Evolutionary conservation across 1,140 invertebrate genomes (phyloP).

Genomic region (Ctenoplectra terminalis): DNA sequence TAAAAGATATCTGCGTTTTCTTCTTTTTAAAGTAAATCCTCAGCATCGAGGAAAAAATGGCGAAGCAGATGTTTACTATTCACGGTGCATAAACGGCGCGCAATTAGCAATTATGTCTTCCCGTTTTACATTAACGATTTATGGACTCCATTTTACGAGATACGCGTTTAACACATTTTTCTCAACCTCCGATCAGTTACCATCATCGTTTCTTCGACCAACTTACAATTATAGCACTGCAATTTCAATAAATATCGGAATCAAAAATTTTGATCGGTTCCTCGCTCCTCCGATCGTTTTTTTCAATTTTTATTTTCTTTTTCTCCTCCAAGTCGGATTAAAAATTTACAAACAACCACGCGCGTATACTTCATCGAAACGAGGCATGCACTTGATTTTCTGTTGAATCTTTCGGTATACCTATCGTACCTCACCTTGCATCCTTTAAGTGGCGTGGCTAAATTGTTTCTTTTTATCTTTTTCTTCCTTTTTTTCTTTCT

Average conservation of each 20-base stretch:
- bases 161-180: background rate
- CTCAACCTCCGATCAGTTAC: background rate
- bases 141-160: background rate
- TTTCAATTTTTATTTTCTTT: background rate
- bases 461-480: constrained; percentile 51
- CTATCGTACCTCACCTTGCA: constrained; percentile 36
- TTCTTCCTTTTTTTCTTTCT: no score
- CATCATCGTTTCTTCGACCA: no score
- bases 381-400: constrained; percentile 2
- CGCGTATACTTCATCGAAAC: background rate
- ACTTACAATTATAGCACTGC: background rate
- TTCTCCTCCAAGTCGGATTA: background rate
- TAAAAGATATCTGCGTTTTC: background rate
- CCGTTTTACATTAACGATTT: constrained; percentile 1
- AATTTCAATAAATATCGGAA: constrained; percentile 2
- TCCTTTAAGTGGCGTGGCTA: constrained; percentile 53
- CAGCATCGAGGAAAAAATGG: background rate
- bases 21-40: background rate
- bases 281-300: background rate
- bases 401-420: constrained; percentile 28
- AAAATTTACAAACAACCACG: background rate
- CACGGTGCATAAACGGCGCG: background rate
- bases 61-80: background rate
- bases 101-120: background rate
- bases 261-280: background rate